Base-by-base conservation (phyloP, 2,888 invertebrate species). In the Cecidostiba fungosa region DNA sequence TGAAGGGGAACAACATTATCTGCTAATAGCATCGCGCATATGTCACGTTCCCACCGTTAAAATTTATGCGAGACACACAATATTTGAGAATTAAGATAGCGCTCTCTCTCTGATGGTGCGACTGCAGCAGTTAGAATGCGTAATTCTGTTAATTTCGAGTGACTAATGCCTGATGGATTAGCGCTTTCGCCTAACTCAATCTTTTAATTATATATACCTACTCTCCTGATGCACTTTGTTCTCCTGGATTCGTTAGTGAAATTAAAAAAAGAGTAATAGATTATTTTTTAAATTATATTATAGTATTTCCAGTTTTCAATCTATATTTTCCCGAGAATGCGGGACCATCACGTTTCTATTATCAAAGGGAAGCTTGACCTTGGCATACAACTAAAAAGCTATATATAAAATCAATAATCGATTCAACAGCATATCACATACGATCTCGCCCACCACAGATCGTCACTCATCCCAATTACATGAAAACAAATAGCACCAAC, bases 31-130 rank as follows among this genome's bases (percentile, higher is more conserved):
- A 59, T 59, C 54, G 54, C n/a, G 8, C 23, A 59, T n/a, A n/a
- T n/a, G 54, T 59, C n/a, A n/a, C 54, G 54, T 59, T 23, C 54
- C n/a, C 54, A 59, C 23, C 54, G 23, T 59, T 59, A 59, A 59
- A 59, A 59, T 59, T n/a, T n/a, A 59, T 59, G 54, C 54, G 54
- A 59, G 54, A 59, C 54, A n/a, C n/a, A n/a, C n/a, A 59, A 59
- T n/a, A 59, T 59, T 59, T 59, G 54, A 59, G n/a, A 59, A 59
- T 59, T 23, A 59, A 59, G 54, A 59, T 59, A 59, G n/a, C 54
- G n/a, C 54, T 3, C 5, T 36, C 5, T 36, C n/a, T n/a, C n/a
- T n/a, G n/a, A 3, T 32, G 32, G 32, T 3, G 54, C 16, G 54
- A 16, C 47, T 16, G 50, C 19, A 0, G 16, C 19, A 50, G 50